Base-by-base conservation (phyloP, 2,113 vertebrate species). In the Otus sunia region DNA sequence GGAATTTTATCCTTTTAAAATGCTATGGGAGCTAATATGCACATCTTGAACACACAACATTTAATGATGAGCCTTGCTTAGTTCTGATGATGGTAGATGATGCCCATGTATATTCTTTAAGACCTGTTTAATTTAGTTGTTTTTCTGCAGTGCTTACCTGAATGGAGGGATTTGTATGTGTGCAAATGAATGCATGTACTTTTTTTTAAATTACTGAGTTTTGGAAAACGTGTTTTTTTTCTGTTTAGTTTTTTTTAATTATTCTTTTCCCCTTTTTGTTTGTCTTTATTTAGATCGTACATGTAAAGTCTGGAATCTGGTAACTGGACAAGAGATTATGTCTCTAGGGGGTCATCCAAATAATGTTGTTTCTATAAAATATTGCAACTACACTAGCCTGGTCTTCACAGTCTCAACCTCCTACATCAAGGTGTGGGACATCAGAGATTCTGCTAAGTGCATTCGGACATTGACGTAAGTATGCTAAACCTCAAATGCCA, bases 241-340 rank as follows among this genome's bases (percentile, higher is more conserved):
- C 26, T 29, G 10, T 56, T 73, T 37, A 13, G 30, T 13, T n/a
- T 41, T 4, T 22, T 69, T 4, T 36, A 16, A 67, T 15, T 87
- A 32, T 64, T 52, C 21, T 47, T 39, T 11, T 1, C 8, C 12
- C 6, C 4, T 34, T 77, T 76, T 80, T 72, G 12, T 81, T 64
- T 94, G 43, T 88, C 56, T 94, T 52, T 86, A 93, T 95, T 82
- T 97, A 99, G 99, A 99, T 95, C 99, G 99, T 32, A 99, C 99
- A 27, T 99, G 99, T 97, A 99, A 99, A 98, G 99, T 99, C n/a
- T 99, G 99, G 99, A 99, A 99, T 97, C 97, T 99, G 90, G 99
- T 99, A 92, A 99, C 99, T 10, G 99, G 99, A 80, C 99, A 99
- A 95, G 99, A 99, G 97, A 99, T 99, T 87, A 99, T 99, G 99